Conservation (phyloP, 2,888 invertebrate species). For the Hoplodrina blanda region DNA sequence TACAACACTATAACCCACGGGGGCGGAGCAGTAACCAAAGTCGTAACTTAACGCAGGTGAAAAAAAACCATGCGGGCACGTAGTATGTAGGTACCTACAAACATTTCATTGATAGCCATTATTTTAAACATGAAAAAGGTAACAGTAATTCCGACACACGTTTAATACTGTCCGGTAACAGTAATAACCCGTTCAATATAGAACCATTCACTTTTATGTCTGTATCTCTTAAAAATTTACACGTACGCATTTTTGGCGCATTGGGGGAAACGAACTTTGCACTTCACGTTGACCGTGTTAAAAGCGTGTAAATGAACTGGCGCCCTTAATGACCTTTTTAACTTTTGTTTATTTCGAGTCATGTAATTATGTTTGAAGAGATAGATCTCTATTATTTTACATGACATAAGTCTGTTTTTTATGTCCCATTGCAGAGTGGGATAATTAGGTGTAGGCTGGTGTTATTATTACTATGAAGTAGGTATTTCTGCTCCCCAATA, state of each 20-base stretch:
- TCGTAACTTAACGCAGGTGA: no score
- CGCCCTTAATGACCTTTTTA: constrained; percentile 28
- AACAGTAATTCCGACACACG: constrained; percentile 4
- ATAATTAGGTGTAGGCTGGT: no score
- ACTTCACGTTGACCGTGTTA: constrained; percentile 9
- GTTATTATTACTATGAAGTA: no score
- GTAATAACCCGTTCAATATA: constrained; percentile 14
- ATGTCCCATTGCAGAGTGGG: no score
- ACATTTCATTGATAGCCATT: neutral
- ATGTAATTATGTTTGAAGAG: neutral
- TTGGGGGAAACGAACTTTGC: constrained; percentile 26
- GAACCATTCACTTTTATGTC: constrained; percentile 36
- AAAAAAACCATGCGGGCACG: no score
- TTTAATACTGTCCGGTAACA: neutral
- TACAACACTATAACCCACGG: no score
- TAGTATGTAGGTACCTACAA: no score
- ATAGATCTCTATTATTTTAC: neutral
- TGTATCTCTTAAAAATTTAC: constrained; percentile 34
- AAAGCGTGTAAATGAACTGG: constrained; percentile 20
- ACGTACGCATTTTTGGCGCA: constrained; percentile 35
- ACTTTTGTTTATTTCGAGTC: constrained; percentile 9
- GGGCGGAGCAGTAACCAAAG: no score
- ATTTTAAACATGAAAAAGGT: neutral
- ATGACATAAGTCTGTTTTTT: no score
- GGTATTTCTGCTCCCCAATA: no score